phyloP scores from a whole-genome alignment of 2,113 vertebrate genomes.

The Apteryx mantelli region DNA sequence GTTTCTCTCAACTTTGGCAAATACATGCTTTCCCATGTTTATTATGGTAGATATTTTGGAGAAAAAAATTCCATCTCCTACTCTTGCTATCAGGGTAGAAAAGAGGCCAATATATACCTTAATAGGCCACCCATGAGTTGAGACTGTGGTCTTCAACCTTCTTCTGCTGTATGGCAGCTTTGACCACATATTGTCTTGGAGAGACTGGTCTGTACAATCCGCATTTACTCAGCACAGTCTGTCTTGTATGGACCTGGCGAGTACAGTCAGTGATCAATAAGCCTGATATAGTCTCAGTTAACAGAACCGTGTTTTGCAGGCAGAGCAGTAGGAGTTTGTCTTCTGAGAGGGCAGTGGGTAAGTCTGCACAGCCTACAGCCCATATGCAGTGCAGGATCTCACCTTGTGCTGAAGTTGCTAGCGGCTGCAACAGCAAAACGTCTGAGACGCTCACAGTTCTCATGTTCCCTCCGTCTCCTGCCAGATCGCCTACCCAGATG shows the following conservation, averaged over 20 bases:
- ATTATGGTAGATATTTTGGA: not conserved
- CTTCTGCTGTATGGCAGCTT: not conserved
- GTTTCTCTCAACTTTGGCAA: not conserved
- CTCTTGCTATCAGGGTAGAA: not conserved
- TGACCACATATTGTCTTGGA: fast-evolving
- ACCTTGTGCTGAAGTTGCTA: not conserved
- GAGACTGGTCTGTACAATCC: not conserved
- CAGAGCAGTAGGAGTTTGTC: not conserved
- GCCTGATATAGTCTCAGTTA: not conserved
- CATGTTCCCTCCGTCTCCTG: not conserved
- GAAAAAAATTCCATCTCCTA: not conserved
- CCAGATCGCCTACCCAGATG: not conserved
- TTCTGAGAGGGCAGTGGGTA: not conserved
- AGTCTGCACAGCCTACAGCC: not conserved
- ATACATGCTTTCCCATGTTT: fast-evolving
- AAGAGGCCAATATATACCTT: not conserved
- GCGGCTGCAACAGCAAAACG: not conserved
- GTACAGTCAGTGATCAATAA: fast-evolving
- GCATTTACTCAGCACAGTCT: not conserved
- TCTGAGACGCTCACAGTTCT: not conserved
- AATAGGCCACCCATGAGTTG: not conserved
- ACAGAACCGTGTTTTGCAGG: not conserved
- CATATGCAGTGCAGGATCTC: not conserved
- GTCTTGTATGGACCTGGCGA: not conserved
- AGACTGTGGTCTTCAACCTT: not conserved